Conservation (phyloP, 1,140 invertebrate species). For the Geopemphigus sp. region DNA sequence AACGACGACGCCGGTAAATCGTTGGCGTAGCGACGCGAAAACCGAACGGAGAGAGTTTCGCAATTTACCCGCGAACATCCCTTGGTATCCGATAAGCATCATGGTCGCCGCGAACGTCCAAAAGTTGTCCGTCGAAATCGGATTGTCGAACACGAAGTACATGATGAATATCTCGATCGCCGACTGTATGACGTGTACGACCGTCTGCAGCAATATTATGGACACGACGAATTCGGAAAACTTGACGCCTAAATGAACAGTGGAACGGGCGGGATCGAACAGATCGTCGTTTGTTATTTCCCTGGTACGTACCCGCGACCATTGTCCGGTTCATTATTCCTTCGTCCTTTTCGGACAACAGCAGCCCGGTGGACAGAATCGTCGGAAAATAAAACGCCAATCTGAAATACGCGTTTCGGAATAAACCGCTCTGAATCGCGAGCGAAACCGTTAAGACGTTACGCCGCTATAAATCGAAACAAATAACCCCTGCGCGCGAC, state of each 20-base stretch:
- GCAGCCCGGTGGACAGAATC: conserved; percentile 53
- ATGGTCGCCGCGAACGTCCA: conserved; percentile 58
- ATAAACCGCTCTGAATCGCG: too few relatives aligned
- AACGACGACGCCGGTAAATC: too few relatives aligned
- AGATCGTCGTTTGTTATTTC: neutral
- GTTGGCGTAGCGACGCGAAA: too few relatives aligned
- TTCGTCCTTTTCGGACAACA: conserved; percentile 53
- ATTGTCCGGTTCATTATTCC: conserved; percentile 53
- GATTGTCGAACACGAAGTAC: conserved; percentile 58
- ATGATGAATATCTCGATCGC: conserved; percentile 73
- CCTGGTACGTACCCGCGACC: conserved; percentile 51
- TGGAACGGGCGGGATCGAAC: neutral
- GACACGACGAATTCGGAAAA: conserved; percentile 79
- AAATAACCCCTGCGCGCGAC: too few relatives aligned
- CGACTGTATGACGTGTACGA: conserved; percentile 81
- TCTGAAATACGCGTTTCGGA: conserved; percentile 50
- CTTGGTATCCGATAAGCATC: conserved; percentile 60
- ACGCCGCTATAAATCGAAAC: too few relatives aligned
- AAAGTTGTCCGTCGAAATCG: conserved; percentile 58
- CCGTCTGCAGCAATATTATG: conserved; percentile 81
- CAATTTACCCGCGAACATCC: conserved; percentile 62
- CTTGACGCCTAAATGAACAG: conserved; percentile 65
- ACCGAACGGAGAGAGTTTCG: too few relatives aligned
- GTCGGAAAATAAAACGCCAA: conserved; percentile 53
- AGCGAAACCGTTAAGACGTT: too few relatives aligned